Base-by-base conservation (phyloP, 2,113 vertebrate species). In the Ictidomys tridecemlineatus region DNA sequence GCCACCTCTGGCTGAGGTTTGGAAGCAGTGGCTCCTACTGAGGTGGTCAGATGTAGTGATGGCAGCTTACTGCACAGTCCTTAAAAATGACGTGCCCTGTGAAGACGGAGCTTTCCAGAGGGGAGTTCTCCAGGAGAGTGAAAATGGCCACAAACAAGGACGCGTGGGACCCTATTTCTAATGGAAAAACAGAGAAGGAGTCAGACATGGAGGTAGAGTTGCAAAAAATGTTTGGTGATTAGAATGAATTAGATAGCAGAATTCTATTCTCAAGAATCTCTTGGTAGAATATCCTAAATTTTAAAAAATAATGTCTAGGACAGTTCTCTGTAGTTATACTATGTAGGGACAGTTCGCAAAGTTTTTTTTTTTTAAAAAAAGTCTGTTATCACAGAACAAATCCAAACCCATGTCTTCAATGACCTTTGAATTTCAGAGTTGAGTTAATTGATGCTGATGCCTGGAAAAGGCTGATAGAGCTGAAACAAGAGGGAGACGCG, bases 71-170 rank as follows among this genome's bases (percentile, higher is more conserved):
- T 93, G 92, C 56, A 39, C 5, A 80, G 42, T 89, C 65, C 34
- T 96, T 94, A 89, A 85, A 96, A 93, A 61, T 89, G 76, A 70
- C 28, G 11, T 82, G 9, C 24, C 84, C 83, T 45, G 32, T 89
- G 94, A 79, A 85, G 89, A 93, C 42, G 48, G 18, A 96, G n/a
- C 65, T 82, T 73, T 74, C 16, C 24, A 24, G 61, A 70, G 53
- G 53, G 30, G 58, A 61, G 16, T 61, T 56, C 83, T 39, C 32
- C 18, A 20, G 63, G 61, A 48, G 77, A 39, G 39, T 20, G 32
- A 70, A 76, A 93, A 61, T 70, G 39, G 4, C 37, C 14, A 61
- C 78, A 13, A 89, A 12, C 0, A 67, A 70, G 63, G 89, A 45
- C 30, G 18, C 58, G 12, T 61, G 74, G 2, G 9, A 42, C 26